Evolutionary conservation across 2,113 vertebrate genomes (phyloP), one percentile per base, ranked within the genome.

Genomic region (Fregetta grallaria): DNA sequence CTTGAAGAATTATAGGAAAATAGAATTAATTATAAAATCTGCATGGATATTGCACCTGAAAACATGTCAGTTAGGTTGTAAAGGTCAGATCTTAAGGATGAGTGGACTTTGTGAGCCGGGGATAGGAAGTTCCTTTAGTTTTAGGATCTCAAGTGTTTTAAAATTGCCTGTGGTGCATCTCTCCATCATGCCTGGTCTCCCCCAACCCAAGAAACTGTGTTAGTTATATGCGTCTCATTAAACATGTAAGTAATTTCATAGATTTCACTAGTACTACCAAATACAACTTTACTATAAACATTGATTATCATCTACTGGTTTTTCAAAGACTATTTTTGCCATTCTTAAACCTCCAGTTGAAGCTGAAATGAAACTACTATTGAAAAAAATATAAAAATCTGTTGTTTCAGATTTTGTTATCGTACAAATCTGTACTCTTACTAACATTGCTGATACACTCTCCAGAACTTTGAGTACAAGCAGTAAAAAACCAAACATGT

Each of bases 401-500:
- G 3, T n/a, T n/a, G 8, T 3, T 49, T 74, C 10, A 18, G 21
- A 10, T 26, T 49, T 63, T 75, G 15, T 42, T 30, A 36, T 19
- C 1, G 0, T n/a, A 9, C 8, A 14, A 47, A 30, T 16, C 58
- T 61, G 11, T 21, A 42, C 45, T 29, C 15, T 45, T 42, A 29
- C 13, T 49, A 6, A 73, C 5, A 13, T 36, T 45, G 29, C 15
- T 67, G n/a, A 49, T 56, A 40, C 5, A 3, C 3, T 53, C 7
- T 58, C 13, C n/a, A 36, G 29, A 67, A 16, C 4, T 19, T 62
- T 23, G 65, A 74, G 25, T 23, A 11, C 2, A 9, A 49, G 10
- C 2, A 2, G 8, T 22, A 73, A 44, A 58, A 66, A 40, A n/a
- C 0, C 10, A 59, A 67, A 44, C 1, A 8, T 0, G 0, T 32